phyloP scores from a whole-genome alignment of 2,888 invertebrate species.

The Odontocolon sp. region DNA sequence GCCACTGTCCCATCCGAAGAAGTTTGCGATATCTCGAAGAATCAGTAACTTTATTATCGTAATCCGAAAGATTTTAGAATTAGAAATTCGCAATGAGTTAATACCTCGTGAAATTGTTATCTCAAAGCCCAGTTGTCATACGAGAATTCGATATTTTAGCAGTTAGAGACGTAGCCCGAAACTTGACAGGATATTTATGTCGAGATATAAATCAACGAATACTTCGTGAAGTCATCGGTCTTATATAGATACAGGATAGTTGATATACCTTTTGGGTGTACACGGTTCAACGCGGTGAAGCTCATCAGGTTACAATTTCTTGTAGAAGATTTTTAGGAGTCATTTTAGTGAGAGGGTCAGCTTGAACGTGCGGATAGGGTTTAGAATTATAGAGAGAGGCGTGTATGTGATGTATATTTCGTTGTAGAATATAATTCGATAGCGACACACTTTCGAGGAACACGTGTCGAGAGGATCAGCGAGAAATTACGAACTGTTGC shows the following conservation, averaged over 20 bases:
- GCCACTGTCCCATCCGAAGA: neutral
- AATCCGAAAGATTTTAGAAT: slow-evolving; percentile 6
- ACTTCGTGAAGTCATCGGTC: slow-evolving; percentile 6
- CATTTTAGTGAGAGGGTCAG: too few species aligned
- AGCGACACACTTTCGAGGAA: slow-evolving; percentile 47
- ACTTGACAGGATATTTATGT: slow-evolving; percentile 44
- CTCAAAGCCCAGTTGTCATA: neutral
- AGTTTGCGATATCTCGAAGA: neutral
- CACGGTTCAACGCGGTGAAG: too few species aligned
- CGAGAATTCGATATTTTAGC: neutral
- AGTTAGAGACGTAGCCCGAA: neutral
- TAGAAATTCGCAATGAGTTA: neutral
- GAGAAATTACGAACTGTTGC: neutral
- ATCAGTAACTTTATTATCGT: neutral
- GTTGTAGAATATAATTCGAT: slow-evolving; percentile 41
- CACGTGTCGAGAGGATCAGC: slow-evolving; percentile 27
- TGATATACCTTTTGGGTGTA: neutral
- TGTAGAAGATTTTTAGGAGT: too few species aligned
- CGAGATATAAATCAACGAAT: slow-evolving; percentile 43
- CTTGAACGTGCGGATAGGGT: neutral
- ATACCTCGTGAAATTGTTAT: neutral
- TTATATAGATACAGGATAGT: neutral
- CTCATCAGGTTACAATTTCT: too few species aligned
- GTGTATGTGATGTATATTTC: slow-evolving; percentile 9
- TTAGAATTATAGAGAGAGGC: neutral